A percentile compares a stretch with the other conserved stretches of the same genome.
phyloP scores from a whole-genome alignment of 2,797 vertebrate genomes.

The Hypotaenidia philippensis region DNA sequence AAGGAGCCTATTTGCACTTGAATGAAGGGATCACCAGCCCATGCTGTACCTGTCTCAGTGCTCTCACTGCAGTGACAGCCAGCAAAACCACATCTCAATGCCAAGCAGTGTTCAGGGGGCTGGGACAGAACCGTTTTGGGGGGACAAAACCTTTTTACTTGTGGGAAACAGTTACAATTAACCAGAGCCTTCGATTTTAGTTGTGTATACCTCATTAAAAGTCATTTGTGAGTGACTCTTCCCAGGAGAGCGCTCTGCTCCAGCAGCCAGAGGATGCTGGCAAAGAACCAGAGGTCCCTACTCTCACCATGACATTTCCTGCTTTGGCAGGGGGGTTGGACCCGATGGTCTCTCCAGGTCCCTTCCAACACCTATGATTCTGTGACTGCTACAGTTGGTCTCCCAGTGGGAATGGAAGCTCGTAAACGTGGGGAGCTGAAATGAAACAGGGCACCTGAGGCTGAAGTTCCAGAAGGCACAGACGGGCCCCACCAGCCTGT shows the following conservation, averaged over 20 bases:
- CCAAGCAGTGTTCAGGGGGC: constrained; percentile 5
- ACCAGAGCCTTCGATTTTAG: not conserved
- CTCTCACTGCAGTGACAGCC: not conserved
- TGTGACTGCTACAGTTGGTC: not conserved
- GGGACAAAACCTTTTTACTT: not conserved
- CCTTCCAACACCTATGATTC: too few relatives aligned
- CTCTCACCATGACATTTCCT: not conserved
- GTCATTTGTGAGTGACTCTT: constrained; percentile 19
- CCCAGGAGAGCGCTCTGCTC: not conserved
- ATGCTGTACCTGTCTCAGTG: not conserved
- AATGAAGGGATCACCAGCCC: not conserved
- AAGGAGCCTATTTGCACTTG: not conserved
- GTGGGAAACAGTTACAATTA: not conserved
- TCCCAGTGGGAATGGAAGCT: not conserved
- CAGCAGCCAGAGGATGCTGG: not conserved
- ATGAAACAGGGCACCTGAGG: constrained; percentile 76
- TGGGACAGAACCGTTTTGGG: not conserved
- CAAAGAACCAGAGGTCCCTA: not conserved
- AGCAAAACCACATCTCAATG: not conserved
- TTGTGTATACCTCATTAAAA: not conserved
- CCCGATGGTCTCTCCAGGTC: too few relatives aligned
- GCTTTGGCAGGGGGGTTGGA: too few relatives aligned
- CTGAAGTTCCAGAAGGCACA: constrained; percentile 96
- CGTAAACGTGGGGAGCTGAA: not conserved
- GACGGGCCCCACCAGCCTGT: constrained; percentile 81